A percentile compares a stretch with the other conserved stretches of the same genome.
Conservation (phyloP, 92 coral and sea anemone genomes). For the Bergia sp. region DNA sequence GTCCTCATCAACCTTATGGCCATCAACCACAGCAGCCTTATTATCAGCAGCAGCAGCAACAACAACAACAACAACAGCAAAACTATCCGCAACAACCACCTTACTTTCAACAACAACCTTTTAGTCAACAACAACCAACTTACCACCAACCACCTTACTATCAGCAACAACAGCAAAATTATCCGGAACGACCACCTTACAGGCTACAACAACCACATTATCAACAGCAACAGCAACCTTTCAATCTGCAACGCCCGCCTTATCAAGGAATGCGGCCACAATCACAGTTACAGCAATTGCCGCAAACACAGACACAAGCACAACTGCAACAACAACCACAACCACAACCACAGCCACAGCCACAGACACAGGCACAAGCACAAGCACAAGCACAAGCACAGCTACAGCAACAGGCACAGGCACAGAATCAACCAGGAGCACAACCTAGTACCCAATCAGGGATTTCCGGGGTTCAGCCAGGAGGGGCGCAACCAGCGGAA, state of each 20-base stretch:
- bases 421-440: background rate
- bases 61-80: background rate
- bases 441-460: constrained; percentile 6
- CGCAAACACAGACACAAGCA: background rate
- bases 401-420: background rate
- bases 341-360: background rate
- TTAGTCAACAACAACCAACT: background rate
- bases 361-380: background rate
- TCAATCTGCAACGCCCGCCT: background rate
- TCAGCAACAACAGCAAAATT: background rate
- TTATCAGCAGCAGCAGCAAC: background rate
- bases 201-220: background rate
- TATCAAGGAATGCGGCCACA: background rate
- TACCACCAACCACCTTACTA: background rate
- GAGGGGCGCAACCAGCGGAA: background rate
- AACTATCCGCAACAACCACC: background rate
- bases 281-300: background rate
- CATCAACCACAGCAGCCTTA: background rate
- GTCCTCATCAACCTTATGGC: background rate
- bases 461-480: background rate
- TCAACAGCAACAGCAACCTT: background rate
- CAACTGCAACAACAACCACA: background rate
- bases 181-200: background rate
- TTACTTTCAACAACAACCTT: background rate
- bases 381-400: background rate